These are phyloP conservation scores for Delia radicum DNA, from an alignment of 1,140 invertebrate species.

Conservation along the genomic window DNA sequence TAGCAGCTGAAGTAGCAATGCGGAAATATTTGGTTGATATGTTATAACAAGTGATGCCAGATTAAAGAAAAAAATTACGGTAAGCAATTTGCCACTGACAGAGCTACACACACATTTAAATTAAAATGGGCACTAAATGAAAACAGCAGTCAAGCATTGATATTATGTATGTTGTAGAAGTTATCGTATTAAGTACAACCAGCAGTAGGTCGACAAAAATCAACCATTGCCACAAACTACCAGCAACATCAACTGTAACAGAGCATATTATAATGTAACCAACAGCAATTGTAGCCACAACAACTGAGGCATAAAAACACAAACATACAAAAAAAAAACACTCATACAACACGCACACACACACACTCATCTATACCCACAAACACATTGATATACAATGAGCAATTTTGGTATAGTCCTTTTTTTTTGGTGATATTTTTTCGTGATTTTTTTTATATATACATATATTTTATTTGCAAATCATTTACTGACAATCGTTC, in stretches of 20 bases:
- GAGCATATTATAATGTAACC: background rate
- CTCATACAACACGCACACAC: too few relatives aligned
- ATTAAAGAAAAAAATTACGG: background rate
- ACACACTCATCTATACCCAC: background rate
- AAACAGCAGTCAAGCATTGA: background rate
- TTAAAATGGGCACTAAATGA: background rate
- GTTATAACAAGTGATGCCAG: background rate
- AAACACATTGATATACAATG: background rate
- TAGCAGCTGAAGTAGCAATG: background rate
- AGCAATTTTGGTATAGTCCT: background rate
- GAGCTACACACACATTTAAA: background rate
- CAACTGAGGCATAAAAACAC: background rate
- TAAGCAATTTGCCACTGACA: conserved; percentile 2
- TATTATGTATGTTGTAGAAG: too few relatives aligned
- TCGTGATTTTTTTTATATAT: background rate
- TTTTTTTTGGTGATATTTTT: background rate
- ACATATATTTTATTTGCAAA: background rate
- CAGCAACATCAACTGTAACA: conserved; percentile 12
- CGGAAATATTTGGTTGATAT: background rate
- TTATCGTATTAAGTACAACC: too few relatives aligned
- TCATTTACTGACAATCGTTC: background rate
- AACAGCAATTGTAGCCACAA: conserved; percentile 15
- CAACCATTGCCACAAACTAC: conserved; percentile 2
- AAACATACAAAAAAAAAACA: background rate
- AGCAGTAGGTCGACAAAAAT: background rate